Evolutionary conservation across 2,888 invertebrate genomes (phyloP).

Genomic region (Leptothorax acervorum): DNA sequence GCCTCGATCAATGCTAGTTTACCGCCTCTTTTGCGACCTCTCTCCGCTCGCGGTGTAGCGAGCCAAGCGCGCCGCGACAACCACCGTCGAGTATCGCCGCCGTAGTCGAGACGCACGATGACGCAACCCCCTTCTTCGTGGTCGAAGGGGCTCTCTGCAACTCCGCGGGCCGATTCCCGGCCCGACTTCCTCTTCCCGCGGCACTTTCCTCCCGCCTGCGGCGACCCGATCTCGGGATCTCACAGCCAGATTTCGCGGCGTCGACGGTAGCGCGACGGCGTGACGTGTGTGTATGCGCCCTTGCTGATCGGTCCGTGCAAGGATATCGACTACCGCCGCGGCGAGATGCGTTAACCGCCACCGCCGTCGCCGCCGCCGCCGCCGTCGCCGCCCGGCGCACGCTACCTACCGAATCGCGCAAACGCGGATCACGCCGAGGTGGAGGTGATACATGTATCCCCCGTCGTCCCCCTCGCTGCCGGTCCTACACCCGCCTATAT

Average conservation of each 20-base stretch:
- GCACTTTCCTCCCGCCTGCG: slow-evolving; percentile 13
- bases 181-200: slow-evolving; percentile 19
- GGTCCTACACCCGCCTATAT: slow-evolving; percentile 32
- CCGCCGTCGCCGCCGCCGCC: slow-evolving; percentile 81
- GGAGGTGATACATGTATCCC: slow-evolving; percentile 60
- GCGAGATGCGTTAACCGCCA: slow-evolving; percentile 77
- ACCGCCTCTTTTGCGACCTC: slow-evolving; percentile 73
- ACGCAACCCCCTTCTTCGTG: slow-evolving; percentile 58
- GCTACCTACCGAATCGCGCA: slow-evolving; percentile 76
- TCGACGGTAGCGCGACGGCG: slow-evolving; percentile 1
- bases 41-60: slow-evolving; percentile 51
- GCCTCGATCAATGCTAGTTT: slow-evolving; percentile 74
- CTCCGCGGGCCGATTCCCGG: background rate
- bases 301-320: slow-evolving; percentile 74
- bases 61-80: slow-evolving; percentile 42
- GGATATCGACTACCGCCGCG: slow-evolving; percentile 81
- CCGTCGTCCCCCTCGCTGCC: slow-evolving; percentile 5
- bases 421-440: slow-evolving; percentile 65
- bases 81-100: background rate
- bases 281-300: slow-evolving; percentile 21
- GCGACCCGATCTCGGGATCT: slow-evolving; percentile 9
- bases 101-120: slow-evolving; percentile 47
- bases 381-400: slow-evolving; percentile 82
- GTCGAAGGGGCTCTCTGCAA: slow-evolving; percentile 12
- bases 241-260: slow-evolving; percentile 18